These are phyloP conservation scores for Lateolabrax maculatus DNA, from an alignment of 2,797 vertebrate species.

Conservation along the genomic window DNA sequence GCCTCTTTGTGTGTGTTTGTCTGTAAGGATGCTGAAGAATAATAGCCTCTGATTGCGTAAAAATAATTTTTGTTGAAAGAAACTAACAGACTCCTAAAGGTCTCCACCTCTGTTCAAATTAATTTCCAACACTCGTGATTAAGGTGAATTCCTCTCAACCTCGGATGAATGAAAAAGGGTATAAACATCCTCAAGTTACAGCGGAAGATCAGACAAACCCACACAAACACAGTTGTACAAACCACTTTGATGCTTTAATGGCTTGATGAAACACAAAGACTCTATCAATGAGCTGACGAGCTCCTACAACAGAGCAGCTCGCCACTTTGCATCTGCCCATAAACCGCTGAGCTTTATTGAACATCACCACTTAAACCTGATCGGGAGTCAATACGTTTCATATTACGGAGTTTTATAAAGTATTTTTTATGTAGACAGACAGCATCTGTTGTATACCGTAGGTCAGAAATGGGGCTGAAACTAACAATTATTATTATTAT, in stretches of 20 bases:
- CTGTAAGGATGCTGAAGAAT: not conserved
- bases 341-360: slow-evolving; percentile 9
- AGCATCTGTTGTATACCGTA: too few relatives aligned
- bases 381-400: not conserved
- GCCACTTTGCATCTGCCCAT: not conserved
- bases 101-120: not conserved
- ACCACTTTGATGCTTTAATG: not conserved
- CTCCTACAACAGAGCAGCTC: not conserved
- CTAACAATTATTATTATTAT: not conserved
- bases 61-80: not conserved
- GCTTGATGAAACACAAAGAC: not conserved
- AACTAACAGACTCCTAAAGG: not conserved
- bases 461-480: not conserved
- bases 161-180: not conserved
- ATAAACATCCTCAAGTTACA: not conserved
- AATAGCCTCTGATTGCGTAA: slow-evolving; percentile 21
- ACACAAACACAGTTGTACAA: not conserved
- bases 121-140: slow-evolving; percentile 5
- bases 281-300: not conserved
- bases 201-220: not conserved
- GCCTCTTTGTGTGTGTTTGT: slow-evolving; percentile 2
- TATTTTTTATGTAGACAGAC: not conserved
- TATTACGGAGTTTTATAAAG: not conserved
- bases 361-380: slow-evolving; percentile 4
- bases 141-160: not conserved